Evolutionary conservation across 2,113 vertebrate genomes (phyloP), one percentile per base, ranked within the genome.

Genomic region (Grus americana): DNA sequence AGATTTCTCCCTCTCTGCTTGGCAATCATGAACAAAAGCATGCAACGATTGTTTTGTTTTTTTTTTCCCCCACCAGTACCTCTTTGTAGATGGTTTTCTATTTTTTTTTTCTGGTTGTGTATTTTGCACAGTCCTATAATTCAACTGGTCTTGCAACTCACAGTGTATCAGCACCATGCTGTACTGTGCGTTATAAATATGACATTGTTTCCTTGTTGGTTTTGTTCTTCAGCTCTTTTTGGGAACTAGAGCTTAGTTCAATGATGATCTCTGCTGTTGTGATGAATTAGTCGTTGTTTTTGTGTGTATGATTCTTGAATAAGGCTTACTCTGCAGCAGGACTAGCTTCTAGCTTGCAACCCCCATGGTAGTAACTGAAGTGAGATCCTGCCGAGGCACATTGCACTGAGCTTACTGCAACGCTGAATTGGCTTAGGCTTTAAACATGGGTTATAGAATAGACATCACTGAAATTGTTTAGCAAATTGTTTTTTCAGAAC

Each of bases 381-480:
- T 20, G 66, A 68, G 58, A 40, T 50, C 24, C 15, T 81, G 55
- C 36, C 61, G 54, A 75, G 22, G 19, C 42, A 26, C 18, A 20
- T 47, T n/a, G 52, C 34, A 10, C 22, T 68, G 44, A 75, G 20
- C 12, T 82, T 46, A 8, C 18, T 66, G 46, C 16, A 27, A 58
- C 55, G 27, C 73, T 82, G n/a, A 47, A 52, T 79, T 78, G 75
- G n/a, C 10, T 55, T 87, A 40, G 62, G 58, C 52, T 88, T 88
- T 40, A 76, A 92, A 54, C 29, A 6, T 1, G 9, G 38, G 24
- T 44, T 92, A 24, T 30, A 46, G 70, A 61, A 46, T 23, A 95
- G 94, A 79, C 70, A 79, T 65, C 38, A 47, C 40, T 79, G 62
- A 95, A 95, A 87, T 87, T 74, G 86, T 91, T 94, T 76, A 85